These are phyloP conservation scores for Mixornis gularis DNA, from an alignment of 2,113 vertebrate species.

Conservation along the genomic window DNA sequence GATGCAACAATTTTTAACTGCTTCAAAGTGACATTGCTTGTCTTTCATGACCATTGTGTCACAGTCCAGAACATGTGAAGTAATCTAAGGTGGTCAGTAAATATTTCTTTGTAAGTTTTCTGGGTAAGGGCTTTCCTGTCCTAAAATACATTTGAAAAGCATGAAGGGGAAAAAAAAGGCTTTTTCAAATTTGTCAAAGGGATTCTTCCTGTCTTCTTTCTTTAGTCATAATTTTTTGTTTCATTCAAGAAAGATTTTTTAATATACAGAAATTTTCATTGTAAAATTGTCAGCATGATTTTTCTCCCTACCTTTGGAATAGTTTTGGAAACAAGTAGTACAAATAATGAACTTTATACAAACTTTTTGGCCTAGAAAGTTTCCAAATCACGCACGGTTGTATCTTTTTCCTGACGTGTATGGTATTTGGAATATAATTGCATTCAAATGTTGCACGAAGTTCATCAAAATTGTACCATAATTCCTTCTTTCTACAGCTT, in stretches of 20 bases:
- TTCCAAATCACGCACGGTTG: accelerated
- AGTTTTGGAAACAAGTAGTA: not conserved
- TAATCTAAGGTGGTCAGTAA: not conserved
- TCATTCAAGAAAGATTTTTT: not conserved
- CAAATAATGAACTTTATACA: not conserved
- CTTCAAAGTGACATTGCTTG: not conserved
- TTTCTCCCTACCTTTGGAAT: accelerated
- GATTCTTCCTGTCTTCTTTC: not conserved
- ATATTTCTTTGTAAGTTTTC: not conserved
- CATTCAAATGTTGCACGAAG: not conserved
- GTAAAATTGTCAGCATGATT: not conserved
- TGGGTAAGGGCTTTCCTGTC: not conserved
- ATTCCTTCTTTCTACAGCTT: not conserved
- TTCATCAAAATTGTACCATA: not conserved
- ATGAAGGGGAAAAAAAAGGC: accelerated
- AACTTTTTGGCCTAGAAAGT: not conserved
- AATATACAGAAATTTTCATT: not conserved
- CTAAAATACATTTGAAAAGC: not conserved
- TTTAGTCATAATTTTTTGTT: not conserved
- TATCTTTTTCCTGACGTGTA: not conserved
- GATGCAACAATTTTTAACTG: not conserved
- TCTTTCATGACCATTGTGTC: not conserved
- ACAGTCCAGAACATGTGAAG: not conserved
- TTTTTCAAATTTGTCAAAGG: not conserved
- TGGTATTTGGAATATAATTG: not conserved